Percentiles rank a stretch among this genome's conserved stretches.
phyloP scores from a whole-genome alignment of 2,888 invertebrate genomes.

The Latheticus oryzae region DNA sequence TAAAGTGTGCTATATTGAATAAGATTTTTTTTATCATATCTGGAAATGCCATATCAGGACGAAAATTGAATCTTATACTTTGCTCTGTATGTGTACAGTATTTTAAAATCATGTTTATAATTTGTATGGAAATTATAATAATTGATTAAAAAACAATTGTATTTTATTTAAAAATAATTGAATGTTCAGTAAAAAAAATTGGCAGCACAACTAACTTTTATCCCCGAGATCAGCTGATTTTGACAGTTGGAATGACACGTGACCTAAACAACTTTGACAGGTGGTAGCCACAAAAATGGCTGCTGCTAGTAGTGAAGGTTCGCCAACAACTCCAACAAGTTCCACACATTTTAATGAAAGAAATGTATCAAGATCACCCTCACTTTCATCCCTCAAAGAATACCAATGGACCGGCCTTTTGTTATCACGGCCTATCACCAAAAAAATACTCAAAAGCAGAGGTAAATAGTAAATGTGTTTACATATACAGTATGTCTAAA shows the following conservation, averaged over 20 bases:
- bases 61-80: constrained; percentile 62
- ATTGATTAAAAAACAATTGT: constrained; percentile 56
- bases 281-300: constrained; percentile 58
- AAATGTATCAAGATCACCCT: constrained; percentile 69
- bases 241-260: constrained; percentile 27
- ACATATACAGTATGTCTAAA: no score
- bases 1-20: constrained; percentile 62
- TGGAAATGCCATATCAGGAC: constrained; percentile 66
- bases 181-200: not conserved
- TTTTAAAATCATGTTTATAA: constrained; percentile 84
- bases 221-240: constrained; percentile 31
- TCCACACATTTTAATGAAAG: constrained; percentile 53
- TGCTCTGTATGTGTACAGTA: constrained; percentile 77
- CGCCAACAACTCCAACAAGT: constrained; percentile 60
- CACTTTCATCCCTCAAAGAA: constrained; percentile 69
- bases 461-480: constrained; percentile 40
- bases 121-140: constrained; percentile 83
- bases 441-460: constrained; percentile 49
- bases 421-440: constrained; percentile 52
- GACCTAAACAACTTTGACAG: constrained; percentile 25
- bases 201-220: no score
- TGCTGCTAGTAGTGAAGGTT: constrained; percentile 65
- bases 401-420: constrained; percentile 63
- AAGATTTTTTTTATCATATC: constrained; percentile 64
- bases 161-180: not conserved